phyloP scores from a whole-genome alignment of 2,113 vertebrate genomes.

The Ptyas mucosa region DNA sequence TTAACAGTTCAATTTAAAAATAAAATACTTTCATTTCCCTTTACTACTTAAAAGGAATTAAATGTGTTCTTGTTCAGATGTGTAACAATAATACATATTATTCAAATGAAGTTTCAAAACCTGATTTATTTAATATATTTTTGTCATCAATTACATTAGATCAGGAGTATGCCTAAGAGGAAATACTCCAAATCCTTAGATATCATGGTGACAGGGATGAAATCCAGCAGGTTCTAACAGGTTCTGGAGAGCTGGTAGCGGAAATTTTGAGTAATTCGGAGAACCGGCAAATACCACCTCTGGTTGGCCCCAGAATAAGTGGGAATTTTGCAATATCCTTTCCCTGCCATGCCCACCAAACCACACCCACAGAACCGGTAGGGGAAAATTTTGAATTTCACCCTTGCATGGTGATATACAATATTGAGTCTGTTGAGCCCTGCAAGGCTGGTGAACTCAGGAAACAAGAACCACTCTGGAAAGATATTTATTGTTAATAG shows the following conservation, averaged over 20 bases:
- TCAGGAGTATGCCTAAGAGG: neutral
- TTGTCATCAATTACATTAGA: neutral
- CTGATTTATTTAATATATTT: neutral
- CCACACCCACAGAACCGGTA: too few species aligned
- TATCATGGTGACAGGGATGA: neutral
- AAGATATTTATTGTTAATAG: neutral
- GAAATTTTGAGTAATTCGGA: too few species aligned
- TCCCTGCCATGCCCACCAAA: too few species aligned
- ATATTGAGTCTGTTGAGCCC: neutral
- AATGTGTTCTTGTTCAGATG: neutral
- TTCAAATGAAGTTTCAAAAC: neutral
- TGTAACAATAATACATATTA: neutral
- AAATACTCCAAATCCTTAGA: neutral
- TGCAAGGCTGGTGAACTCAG: neutral
- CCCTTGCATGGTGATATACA: neutral
- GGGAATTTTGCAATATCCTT: too few species aligned
- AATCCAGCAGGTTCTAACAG: too few species aligned
- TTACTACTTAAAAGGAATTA: neutral
- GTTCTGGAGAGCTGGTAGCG: too few species aligned
- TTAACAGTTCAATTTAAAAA: neutral
- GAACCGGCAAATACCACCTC: too few species aligned
- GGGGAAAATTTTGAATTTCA: too few species aligned
- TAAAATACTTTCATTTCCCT: neutral
- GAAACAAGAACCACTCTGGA: neutral
- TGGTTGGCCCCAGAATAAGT: too few species aligned